Conservation (phyloP, 2,797 vertebrate genomes). For the Tangara arthus region DNA sequence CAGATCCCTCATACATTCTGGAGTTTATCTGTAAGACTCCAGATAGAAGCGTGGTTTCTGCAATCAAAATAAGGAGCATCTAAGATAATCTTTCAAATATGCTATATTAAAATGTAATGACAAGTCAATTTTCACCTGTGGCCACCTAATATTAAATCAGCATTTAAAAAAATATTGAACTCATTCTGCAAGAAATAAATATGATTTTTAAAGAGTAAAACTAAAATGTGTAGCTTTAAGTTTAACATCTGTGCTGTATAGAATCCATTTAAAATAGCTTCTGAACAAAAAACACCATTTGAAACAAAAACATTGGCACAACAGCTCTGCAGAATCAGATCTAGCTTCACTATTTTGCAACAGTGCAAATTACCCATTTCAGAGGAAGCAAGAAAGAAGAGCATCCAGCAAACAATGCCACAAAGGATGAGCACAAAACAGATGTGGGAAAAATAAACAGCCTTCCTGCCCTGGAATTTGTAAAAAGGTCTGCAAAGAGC, state of each 20-base stretch:
- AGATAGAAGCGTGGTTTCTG: not conserved
- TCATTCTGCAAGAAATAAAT: not conserved
- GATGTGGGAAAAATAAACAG: conserved; percentile 99
- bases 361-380: conserved; percentile 73
- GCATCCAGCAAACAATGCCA: conserved; percentile 82
- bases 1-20: not conserved
- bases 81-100: not conserved
- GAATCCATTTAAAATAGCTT: not conserved
- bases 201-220: not conserved
- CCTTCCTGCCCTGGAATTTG: conserved; percentile 86
- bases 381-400: conserved; percentile 67
- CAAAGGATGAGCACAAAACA: conserved; percentile 83
- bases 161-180: not conserved
- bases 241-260: not conserved
- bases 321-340: conserved; percentile 33
- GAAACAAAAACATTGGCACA: conserved; percentile 44
- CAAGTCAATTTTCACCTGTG: not conserved
- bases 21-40: not conserved
- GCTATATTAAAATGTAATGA: not conserved
- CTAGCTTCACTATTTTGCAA: conserved; percentile 70
- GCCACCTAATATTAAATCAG: not conserved
- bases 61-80: not conserved
- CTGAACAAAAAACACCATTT: not conserved
- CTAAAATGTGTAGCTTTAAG: not conserved
- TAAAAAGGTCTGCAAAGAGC: conserved; percentile 88